phyloP scores from a whole-genome alignment of 1,140 invertebrate species.

The Diabrotica virgifera region DNA sequence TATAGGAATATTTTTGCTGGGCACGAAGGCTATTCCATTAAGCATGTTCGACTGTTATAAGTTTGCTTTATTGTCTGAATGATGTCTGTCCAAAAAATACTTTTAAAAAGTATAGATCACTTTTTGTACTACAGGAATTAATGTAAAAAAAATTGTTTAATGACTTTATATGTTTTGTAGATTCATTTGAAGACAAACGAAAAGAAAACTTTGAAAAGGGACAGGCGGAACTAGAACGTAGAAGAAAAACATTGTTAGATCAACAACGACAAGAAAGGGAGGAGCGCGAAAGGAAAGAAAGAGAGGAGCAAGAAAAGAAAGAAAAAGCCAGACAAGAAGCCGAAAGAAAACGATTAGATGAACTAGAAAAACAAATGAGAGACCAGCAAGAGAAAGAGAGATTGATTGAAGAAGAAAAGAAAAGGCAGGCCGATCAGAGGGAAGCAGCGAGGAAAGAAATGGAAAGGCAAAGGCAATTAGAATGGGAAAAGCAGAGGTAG shows the following conservation, averaged over 20 bases:
- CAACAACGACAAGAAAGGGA: slow-evolving; percentile 82
- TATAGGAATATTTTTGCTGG: too few species aligned
- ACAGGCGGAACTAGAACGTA: slow-evolving; percentile 91
- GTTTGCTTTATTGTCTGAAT: too few species aligned
- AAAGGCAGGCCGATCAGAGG: slow-evolving; percentile 71
- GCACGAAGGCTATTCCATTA: too few species aligned
- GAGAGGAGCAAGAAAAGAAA: slow-evolving; percentile 81
- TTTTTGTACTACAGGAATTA: neutral
- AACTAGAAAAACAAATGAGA: slow-evolving; percentile 71
- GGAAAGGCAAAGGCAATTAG: slow-evolving; percentile 90
- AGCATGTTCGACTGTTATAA: too few species aligned
- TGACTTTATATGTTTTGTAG: slow-evolving; percentile 46
- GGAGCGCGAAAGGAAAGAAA: slow-evolving; percentile 86
- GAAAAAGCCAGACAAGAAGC: slow-evolving; percentile 71
- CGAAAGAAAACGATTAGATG: slow-evolving; percentile 63
- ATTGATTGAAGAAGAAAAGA: slow-evolving; percentile 67
- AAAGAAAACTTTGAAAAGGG: slow-evolving; percentile 98
- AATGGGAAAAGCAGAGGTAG: slow-evolving; percentile 85
- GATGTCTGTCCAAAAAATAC: too few species aligned
- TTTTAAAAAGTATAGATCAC: neutral
- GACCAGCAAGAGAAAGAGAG: slow-evolving; percentile 79
- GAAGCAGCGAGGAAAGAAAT: slow-evolving; percentile 83
- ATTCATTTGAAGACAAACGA: slow-evolving; percentile 94
- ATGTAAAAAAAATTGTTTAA: too few species aligned
- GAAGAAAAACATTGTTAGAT: slow-evolving; percentile 82